These are phyloP conservation scores for Tenualosa ilisha DNA, from an alignment of 2,797 vertebrate species.

Conservation along the genomic window DNA sequence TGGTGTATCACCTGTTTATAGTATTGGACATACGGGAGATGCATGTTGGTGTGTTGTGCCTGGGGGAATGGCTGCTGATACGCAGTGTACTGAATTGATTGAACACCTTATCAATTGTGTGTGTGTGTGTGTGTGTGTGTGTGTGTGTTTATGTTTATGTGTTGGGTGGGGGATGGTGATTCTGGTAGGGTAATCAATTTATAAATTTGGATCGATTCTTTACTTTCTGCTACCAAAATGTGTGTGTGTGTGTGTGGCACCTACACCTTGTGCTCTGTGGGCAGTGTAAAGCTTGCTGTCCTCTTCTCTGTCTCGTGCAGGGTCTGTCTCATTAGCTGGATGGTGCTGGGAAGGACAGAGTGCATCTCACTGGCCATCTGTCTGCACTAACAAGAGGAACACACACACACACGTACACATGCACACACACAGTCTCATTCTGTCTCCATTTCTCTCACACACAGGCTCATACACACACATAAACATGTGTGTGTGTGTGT, in stretches of 20 bases:
- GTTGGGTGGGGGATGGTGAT: no score
- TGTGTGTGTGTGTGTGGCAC: background rate
- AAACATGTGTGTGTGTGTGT: background rate
- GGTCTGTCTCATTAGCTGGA: conserved; percentile 30
- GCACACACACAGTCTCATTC: background rate
- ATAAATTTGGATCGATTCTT: no score
- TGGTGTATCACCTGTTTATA: background rate
- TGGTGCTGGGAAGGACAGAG: conserved; percentile 28
- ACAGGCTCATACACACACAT: background rate
- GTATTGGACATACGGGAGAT: no score
- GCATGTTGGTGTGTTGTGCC: background rate
- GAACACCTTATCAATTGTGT: no score
- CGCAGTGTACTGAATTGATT: no score
- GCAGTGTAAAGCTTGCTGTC: conserved; percentile 13
- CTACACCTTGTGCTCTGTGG: background rate
- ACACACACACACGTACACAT: background rate
- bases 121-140: background rate
- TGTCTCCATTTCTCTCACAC: background rate
- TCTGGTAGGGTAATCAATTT: no score
- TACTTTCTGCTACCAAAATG: no score
- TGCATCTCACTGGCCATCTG: conserved; percentile 33
- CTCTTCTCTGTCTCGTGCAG: background rate
- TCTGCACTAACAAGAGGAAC: conserved; percentile 13
- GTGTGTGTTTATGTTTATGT: background rate
- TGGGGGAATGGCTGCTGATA: no score